phyloP scores from a whole-genome alignment of 2,888 invertebrate species.

The Perizoma affinitatum region DNA sequence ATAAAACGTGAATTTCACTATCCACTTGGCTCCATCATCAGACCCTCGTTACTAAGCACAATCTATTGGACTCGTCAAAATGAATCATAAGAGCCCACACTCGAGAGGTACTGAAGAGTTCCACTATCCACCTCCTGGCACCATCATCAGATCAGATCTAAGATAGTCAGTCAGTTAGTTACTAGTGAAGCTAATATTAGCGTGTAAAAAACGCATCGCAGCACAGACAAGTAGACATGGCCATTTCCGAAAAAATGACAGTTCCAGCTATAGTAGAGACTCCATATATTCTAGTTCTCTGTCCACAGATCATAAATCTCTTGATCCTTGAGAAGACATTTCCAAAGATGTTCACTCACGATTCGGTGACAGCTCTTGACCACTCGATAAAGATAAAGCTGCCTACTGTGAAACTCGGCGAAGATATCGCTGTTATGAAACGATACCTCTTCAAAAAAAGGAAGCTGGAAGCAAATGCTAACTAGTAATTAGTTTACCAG shows the following conservation, averaged over 20 bases:
- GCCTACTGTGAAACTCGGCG: slow-evolving; percentile 16
- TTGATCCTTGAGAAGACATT: slow-evolving; percentile 22
- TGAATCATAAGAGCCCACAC: no score
- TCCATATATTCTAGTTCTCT: slow-evolving; percentile 10
- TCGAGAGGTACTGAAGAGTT: no score
- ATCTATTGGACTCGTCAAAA: no score
- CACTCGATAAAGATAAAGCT: slow-evolving; percentile 31
- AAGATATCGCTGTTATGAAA: neutral
- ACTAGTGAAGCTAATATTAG: no score
- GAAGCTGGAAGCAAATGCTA: no score
- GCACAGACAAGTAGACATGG: neutral
- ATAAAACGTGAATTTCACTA: no score
- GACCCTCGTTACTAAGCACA: no score
- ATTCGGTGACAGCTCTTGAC: slow-evolving; percentile 29
- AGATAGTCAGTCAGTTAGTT: no score
- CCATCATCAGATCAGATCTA: no score
- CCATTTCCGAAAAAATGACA: neutral
- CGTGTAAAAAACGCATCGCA: neutral
- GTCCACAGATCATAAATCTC: slow-evolving; percentile 21
- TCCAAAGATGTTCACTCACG: slow-evolving; percentile 23
- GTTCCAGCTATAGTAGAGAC: neutral
- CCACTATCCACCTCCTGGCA: no score
- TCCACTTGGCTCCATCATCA: no score
- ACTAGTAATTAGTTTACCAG: no score
- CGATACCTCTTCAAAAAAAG: neutral